Conservation (phyloP, 2,113 vertebrate genomes). For the Nanger granti region DNA sequence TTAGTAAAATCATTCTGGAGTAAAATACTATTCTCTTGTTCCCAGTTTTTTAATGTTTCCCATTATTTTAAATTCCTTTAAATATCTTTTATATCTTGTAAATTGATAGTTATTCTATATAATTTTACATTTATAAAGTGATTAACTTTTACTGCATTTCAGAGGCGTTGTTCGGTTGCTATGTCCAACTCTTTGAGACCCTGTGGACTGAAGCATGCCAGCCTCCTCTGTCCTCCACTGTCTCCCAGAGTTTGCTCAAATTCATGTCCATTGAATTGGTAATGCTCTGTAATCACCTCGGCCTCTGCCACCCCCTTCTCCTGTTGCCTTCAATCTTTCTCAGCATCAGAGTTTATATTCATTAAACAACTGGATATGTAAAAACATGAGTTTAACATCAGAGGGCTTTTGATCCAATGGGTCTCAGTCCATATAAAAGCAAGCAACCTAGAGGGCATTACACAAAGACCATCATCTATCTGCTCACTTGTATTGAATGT, state of each 20-base stretch:
- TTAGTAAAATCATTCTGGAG: not conserved
- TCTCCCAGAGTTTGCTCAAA: not conserved
- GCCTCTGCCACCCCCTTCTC: not conserved
- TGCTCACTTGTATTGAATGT: not conserved
- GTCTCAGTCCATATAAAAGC: not conserved
- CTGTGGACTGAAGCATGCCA: not conserved
- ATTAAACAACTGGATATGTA: not conserved
- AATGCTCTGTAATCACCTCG: not conserved
- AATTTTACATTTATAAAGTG: not conserved
- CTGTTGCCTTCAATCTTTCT: not conserved
- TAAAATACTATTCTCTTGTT: conserved; percentile 1
- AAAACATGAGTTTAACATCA: not conserved
- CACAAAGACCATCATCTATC: not conserved
- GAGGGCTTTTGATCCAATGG: not conserved
- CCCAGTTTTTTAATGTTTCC: not conserved
- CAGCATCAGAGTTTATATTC: not conserved
- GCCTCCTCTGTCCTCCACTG: not conserved
- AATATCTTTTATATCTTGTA: not conserved
- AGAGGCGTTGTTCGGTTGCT: not conserved
- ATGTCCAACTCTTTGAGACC: not conserved
- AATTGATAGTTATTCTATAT: conserved; percentile 13
- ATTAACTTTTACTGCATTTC: conserved; percentile 15
- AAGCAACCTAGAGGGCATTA: not conserved
- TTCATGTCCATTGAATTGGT: not conserved
- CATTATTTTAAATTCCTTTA: conserved; percentile 23